Evolutionary conservation across 2,888 invertebrate species (phyloP), one percentile per base, ranked within the genome.

Genomic region (Chironomus riparius): DNA sequence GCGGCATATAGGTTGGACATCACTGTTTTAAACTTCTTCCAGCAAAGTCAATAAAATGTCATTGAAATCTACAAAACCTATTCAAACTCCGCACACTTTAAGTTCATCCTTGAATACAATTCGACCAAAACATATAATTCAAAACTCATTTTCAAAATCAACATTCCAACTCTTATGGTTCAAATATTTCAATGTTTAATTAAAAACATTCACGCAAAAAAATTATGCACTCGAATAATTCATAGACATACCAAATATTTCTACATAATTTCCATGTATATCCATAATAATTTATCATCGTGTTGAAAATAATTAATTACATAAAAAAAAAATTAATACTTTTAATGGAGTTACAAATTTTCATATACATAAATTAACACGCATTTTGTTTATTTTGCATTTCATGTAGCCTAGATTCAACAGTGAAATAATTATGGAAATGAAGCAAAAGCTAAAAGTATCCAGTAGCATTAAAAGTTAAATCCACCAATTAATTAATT

Each of bases 311-410:
- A 71, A 47, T 50, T 56, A 71, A 71, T 71, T 71, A 68, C 15
- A 68, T 22, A 13, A 22, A 65, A 65, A 13, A 22, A 65, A 65
- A 65, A 70, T 70, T 70, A 70, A 47, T 65, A 21, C 65, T 21
- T 18, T 65, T 65, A 22, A 65, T 65, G 65, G 65, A n/a, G 47
- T 47, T 47, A 70, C 70, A 70, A 70, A 70, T 38, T 71, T n/a
- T 71, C 56, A 71, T 71, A 56, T 28, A 71, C 71, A 71, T 71
- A 71, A 71, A 71, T 71, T 71, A 71, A 22, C 50, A 56, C 22
- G 71, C 71, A 71, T 47, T 71, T 71, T 70, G 56, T 71, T 71
- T 71, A 71, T 71, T 71, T 71, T 71, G 71, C 71, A 71, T 71
- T 70, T 48, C 18, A 70, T 70, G 48, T 48, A 47, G 48, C 70